phyloP scores from a whole-genome alignment of 23 tunicate genomes.

The Halocynthia roretzi region DNA sequence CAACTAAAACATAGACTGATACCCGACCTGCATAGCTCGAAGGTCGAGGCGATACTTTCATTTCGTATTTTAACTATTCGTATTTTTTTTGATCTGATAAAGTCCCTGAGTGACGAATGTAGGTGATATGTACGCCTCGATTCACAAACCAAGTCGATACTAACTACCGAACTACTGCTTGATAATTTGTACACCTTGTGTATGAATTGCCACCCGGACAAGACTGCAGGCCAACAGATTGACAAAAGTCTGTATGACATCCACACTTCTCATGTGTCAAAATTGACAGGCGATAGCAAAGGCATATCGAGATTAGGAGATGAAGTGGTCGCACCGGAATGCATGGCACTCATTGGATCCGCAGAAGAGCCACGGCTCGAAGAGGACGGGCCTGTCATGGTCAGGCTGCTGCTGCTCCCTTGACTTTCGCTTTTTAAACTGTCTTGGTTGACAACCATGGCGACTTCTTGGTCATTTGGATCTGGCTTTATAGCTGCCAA shows the following conservation, averaged over 20 bases:
- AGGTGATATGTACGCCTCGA: too few relatives aligned
- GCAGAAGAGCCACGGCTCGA: slow-evolving; percentile 46
- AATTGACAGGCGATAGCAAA: neutral
- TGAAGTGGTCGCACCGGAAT: neutral
- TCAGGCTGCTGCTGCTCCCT: slow-evolving; percentile 19
- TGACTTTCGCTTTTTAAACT: neutral
- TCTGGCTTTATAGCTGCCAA: slow-evolving; percentile 19
- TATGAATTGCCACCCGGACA: neutral
- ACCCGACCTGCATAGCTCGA: too few relatives aligned
- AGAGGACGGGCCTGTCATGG: slow-evolving; percentile 14
- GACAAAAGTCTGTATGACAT: neutral
- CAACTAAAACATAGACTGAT: too few relatives aligned
- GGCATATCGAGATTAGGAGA: slow-evolving; percentile 1
- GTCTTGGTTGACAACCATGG: slow-evolving; percentile 59
- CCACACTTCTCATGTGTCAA: neutral
- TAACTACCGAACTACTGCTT: too few relatives aligned
- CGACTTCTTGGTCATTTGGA: slow-evolving; percentile 81
- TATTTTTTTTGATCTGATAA: too few relatives aligned
- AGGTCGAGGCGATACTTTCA: too few relatives aligned
- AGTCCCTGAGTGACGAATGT: too few relatives aligned
- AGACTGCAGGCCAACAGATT: neutral
- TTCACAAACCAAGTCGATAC: too few relatives aligned
- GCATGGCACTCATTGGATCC: neutral
- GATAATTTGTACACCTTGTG: neutral
- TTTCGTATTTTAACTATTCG: too few relatives aligned